phyloP scores from a whole-genome alignment of 1,140 invertebrate species.

The Drosophila triauraria region DNA sequence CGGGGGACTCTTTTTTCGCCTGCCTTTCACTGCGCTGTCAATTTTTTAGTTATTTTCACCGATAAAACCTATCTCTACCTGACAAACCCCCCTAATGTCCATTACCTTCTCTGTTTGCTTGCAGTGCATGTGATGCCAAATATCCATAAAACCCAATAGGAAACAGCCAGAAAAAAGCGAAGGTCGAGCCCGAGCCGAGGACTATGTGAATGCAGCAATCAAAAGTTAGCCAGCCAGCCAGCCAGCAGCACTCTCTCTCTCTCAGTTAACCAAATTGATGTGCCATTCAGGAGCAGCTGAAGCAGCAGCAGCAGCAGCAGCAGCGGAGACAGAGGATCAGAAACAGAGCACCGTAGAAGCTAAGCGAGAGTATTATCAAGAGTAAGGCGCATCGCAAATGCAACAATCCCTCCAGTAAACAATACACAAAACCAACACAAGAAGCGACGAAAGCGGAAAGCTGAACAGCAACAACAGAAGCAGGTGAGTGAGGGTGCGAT shows the following conservation, averaged over 20 bases:
- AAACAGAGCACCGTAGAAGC: slow-evolving; percentile 68
- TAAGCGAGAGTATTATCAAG: slow-evolving; percentile 79
- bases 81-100: neutral
- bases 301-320: slow-evolving; percentile 12
- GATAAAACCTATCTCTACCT: slow-evolving; percentile 27
- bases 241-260: slow-evolving; percentile 12
- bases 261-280: slow-evolving; percentile 63
- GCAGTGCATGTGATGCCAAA: slow-evolving; percentile 75
- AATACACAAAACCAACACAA: slow-evolving; percentile 38
- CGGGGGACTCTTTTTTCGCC: neutral
- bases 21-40: slow-evolving; percentile 33
- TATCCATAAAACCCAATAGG: slow-evolving; percentile 29
- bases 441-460: slow-evolving; percentile 12
- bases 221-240: slow-evolving; percentile 34
- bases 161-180: slow-evolving; percentile 1
- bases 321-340: slow-evolving; percentile 48
- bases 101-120: slow-evolving; percentile 34
- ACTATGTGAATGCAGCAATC: slow-evolving; percentile 62
- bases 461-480: slow-evolving; percentile 11
- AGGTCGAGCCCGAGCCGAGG: slow-evolving; percentile 3
- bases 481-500: slow-evolving; percentile 39
- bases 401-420: slow-evolving; percentile 77
- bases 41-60: slow-evolving; percentile 36
- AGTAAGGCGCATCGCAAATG: slow-evolving; percentile 48
- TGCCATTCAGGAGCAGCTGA: slow-evolving; percentile 59